A percentile compares a stretch with the other conserved stretches of the same genome.
These are phyloP conservation scores for Habroteleia sp. DNA, from an alignment of 2,888 invertebrate species.

Conservation along the genomic window DNA sequence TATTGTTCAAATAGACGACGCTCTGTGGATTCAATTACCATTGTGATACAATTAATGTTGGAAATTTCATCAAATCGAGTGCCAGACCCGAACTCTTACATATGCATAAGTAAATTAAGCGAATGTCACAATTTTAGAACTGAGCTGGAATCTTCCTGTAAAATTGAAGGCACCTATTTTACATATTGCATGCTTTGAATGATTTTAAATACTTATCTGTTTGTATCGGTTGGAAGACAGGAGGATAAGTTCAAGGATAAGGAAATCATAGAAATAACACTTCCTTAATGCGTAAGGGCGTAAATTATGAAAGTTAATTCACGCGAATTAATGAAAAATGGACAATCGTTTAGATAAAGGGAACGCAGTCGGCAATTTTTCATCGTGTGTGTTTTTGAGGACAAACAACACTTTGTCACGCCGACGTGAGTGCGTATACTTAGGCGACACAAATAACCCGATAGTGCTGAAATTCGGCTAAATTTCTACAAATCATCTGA, in stretches of 20 bases:
- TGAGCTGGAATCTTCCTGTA: constrained; percentile 66
- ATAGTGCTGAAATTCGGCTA: constrained; percentile 35
- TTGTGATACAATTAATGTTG: constrained; percentile 82
- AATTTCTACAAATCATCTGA: constrained; percentile 45
- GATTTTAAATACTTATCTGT: constrained; percentile 30
- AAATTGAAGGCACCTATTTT: constrained; percentile 48
- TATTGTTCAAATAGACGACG: constrained; percentile 81
- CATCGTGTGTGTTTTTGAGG: constrained; percentile 19
- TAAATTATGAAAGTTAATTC: constrained; percentile 5
- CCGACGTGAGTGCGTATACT: constrained; percentile 10
- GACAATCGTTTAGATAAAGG: constrained; percentile 4
- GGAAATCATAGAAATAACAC: neutral
- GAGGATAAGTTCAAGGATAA: neutral
- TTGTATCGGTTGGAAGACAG: constrained; percentile 13
- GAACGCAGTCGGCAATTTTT: constrained; percentile 15
- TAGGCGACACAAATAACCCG: constrained; percentile 31
- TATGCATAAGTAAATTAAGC: constrained; percentile 80
- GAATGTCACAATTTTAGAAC: constrained; percentile 72
- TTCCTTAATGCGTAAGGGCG: neutral
- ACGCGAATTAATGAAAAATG: constrained; percentile 9
- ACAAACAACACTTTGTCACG: constrained; percentile 29
- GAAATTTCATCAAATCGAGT: constrained; percentile 81
- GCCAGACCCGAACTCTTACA: constrained; percentile 78
- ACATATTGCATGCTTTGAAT: constrained; percentile 23
- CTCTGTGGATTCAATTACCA: constrained; percentile 81